Base-by-base conservation (phyloP, 2,113 vertebrate genomes). In the Oncorhynchus keta region DNA sequence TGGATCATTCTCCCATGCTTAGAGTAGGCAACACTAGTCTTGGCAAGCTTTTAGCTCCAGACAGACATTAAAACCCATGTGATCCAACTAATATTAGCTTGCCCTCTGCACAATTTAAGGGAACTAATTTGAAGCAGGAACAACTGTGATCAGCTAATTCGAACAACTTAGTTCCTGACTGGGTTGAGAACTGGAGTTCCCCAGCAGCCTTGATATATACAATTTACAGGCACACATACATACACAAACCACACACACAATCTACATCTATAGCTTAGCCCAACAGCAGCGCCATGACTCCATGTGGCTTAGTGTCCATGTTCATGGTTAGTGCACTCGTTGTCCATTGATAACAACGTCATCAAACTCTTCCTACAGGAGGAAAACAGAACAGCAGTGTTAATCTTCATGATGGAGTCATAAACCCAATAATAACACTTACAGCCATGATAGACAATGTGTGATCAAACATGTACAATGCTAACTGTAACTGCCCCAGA, bases 321-420 rank as follows among this genome's bases (percentile, higher is more conserved):
- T 75, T 59, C 28, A 35, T 16, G 70, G 68, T 78, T 87, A 88
- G 83, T 81, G 74, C 76, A 88, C 85, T 22, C 80, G 84, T 26
- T 87, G 83, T 67, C 92, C 88, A 80, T 94, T 93, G 76, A 95
- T 91, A 83, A 95, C 72, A 5, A 95, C 92, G 80, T 95, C 94
- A 0, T 95, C 94, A 0, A 95, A 95, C 84, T 93, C 92, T 5
- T 92, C 92, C 93, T 95, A 57, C 28, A 8, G 55, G 5, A 32
- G 32, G 76, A 3, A 69, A 1, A 68, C 39, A 79, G 39, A 61
- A 9, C 72, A 55, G 51, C 32, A 26, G 70, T 30, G 24, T 20
- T 28, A 13, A 61, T 67, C 8, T 8, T 70, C n/a, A 28, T 28
- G 28, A 49, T 22, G 6, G 32, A 35, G 32, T 35, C 32, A 24